Evolutionary conservation across 2,113 vertebrate genomes (phyloP), one percentile per base, ranked within the genome.

Genomic region (Euleptes europaea): DNA sequence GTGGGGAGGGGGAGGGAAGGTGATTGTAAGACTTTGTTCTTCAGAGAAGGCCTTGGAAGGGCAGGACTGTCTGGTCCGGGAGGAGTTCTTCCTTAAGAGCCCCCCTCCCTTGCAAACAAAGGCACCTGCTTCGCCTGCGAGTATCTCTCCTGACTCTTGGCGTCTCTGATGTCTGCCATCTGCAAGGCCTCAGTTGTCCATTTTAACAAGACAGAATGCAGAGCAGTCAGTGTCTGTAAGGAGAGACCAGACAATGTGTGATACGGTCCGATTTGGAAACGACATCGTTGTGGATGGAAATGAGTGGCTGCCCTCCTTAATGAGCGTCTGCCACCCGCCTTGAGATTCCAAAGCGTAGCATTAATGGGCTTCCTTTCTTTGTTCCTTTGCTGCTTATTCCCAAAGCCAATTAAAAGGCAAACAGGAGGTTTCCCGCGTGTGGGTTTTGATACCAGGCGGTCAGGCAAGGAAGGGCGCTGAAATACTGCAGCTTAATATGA

Each of bases 341-440:
- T 86, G 85, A 81, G 75, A 86, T 88, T 93, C 74, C 82, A 86
- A 90, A 89, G 90, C 42, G 8, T 87, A 90, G 87, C 84, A 92
- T 92, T 88, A 88, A 88, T 95, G 94, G 91, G 85, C 86, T 95
- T 94, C 72, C 91, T 96, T 94, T 94, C 87, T 89, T 91, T 92
- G 90, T 92, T 93, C 84, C 91, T 71, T 84, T 88, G 78, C 80
- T 92, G 88, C 86, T 89, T 94, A 91, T 94, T 94, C 92, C 92
- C 88, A 90, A 89, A 95, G 93, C 95, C 95, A 96, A 96, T 96
- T 96, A 96, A 96, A 95, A 96, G 96, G 93, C 94, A 95, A 95
- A 94, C 92, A 90, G 89, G 88, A 95, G 91, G 93, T 93, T 93
- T 94, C 87, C 89, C 91, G 91, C 87, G 87, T 88, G 92, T 90